Percentiles rank a stretch among this genome's conserved stretches.
Conservation (phyloP, 2,888 invertebrate genomes). For the Ophioninae sp. region DNA sequence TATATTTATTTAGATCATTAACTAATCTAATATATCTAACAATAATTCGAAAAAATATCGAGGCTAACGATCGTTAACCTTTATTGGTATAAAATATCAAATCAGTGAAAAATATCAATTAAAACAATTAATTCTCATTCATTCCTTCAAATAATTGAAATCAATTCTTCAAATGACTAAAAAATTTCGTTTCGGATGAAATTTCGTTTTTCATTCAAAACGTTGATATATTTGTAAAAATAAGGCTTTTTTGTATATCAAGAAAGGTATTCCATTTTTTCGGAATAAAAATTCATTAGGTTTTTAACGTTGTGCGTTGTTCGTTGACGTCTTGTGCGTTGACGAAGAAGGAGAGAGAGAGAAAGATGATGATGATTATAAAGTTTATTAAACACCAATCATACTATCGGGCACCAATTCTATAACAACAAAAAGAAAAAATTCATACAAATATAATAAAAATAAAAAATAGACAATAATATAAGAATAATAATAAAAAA, state of each 20-base stretch:
- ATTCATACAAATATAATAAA: too few relatives aligned
- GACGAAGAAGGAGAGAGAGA: neutral
- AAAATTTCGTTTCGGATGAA: too few relatives aligned
- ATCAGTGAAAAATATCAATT: neutral
- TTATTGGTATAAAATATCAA: neutral
- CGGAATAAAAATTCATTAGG: neutral
- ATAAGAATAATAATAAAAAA: too few relatives aligned
- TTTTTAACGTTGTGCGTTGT: too few relatives aligned
- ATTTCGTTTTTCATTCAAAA: neutral
- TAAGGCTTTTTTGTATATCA: neutral
- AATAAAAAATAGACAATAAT: too few relatives aligned
- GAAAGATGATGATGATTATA: neutral
- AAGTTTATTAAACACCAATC: too few relatives aligned
- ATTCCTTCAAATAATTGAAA: neutral
- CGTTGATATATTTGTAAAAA: neutral
- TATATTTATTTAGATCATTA: too few relatives aligned
- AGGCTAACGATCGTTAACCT: neutral
- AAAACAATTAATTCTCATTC: neutral
- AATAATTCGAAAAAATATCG: neutral
- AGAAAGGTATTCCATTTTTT: neutral
- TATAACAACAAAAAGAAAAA: too few relatives aligned
- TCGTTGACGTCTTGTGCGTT: neutral
- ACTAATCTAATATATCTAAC: neutral
- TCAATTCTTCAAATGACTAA: too few relatives aligned
- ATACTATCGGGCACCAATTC: too few relatives aligned